These are phyloP conservation scores for Eonycteris spelaea DNA, from an alignment of 2,113 vertebrate species.

Conservation along the genomic window DNA sequence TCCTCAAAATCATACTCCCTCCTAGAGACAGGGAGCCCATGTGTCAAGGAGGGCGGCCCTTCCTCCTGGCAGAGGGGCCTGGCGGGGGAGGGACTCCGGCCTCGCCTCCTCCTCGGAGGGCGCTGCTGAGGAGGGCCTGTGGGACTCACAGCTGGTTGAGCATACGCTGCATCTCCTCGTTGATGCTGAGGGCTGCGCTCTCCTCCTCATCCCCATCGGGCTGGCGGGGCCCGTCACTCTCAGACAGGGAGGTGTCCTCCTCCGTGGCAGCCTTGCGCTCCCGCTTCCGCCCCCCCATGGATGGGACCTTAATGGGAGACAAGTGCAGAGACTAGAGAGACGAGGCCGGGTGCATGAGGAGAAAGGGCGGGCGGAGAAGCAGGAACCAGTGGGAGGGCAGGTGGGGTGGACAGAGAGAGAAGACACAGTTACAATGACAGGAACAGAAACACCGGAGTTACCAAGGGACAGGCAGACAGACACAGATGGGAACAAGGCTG, in stretches of 20 bases:
- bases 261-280: slow-evolving; percentile 86
- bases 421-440: slow-evolving; percentile 52
- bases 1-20: slow-evolving; percentile 97
- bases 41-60: background rate
- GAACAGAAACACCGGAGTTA: slow-evolving; percentile 2
- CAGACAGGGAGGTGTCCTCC: slow-evolving; percentile 84
- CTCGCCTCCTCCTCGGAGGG: too few relatives aligned
- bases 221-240: slow-evolving; percentile 83
- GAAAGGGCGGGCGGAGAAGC: background rate
- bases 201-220: slow-evolving; percentile 84
- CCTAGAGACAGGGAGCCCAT: slow-evolving; percentile 78
- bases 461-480: slow-evolving; percentile 39
- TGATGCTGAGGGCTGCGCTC: slow-evolving; percentile 91
- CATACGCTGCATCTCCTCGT: slow-evolving; percentile 99
- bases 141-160: slow-evolving; percentile 94
- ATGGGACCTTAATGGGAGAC: slow-evolving; percentile 88
- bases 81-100: background rate
- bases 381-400: background rate
- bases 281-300: slow-evolving; percentile 86
- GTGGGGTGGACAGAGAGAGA: slow-evolving; percentile 41
- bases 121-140: background rate
- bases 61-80: background rate
- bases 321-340: slow-evolving; percentile 88
- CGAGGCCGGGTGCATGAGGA: slow-evolving; percentile 82
- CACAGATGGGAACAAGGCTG: background rate